Conservation (phyloP, 1,140 invertebrate genomes). For the Nephotettix cincticeps region DNA sequence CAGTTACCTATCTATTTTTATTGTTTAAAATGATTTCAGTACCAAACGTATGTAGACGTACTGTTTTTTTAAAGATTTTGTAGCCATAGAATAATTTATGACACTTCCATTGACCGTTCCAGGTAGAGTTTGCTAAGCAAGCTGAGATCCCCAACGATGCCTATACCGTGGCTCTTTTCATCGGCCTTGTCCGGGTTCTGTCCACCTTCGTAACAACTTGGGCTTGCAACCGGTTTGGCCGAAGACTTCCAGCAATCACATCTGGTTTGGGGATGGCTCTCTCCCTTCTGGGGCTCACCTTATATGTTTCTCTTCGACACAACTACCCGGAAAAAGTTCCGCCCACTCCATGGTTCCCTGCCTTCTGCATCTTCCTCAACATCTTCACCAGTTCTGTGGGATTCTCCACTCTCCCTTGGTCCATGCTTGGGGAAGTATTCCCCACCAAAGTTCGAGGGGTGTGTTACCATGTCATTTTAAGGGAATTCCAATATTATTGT, state of each 20-base stretch:
- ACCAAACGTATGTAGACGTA: no score
- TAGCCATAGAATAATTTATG: neutral
- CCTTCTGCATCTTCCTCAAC: constrained; percentile 54
- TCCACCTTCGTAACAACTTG: constrained; percentile 54
- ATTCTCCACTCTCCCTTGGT: constrained; percentile 66
- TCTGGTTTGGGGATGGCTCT: constrained; percentile 60
- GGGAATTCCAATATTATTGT: no score
- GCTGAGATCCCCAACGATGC: constrained; percentile 56
- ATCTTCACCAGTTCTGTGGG: constrained; percentile 62
- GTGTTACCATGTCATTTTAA: no score
- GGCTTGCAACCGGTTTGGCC: constrained; percentile 55
- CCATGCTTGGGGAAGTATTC: constrained; percentile 73
- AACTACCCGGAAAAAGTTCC: neutral
- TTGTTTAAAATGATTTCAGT: no score
- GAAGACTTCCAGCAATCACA: constrained; percentile 53
- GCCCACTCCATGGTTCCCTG: constrained; percentile 47
- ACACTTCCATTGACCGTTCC: neutral
- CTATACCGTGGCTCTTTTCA: constrained; percentile 55
- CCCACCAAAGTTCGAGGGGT: constrained; percentile 63
- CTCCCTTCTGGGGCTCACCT: constrained; percentile 55
- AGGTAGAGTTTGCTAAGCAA: constrained; percentile 57
- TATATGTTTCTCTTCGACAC: constrained; percentile 40
- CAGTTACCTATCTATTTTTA: no score
- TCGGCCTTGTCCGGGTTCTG: constrained; percentile 54
- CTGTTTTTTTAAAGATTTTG: neutral